Conservation (phyloP, 2,113 vertebrate genomes). For the Lophotis ruficrista region DNA sequence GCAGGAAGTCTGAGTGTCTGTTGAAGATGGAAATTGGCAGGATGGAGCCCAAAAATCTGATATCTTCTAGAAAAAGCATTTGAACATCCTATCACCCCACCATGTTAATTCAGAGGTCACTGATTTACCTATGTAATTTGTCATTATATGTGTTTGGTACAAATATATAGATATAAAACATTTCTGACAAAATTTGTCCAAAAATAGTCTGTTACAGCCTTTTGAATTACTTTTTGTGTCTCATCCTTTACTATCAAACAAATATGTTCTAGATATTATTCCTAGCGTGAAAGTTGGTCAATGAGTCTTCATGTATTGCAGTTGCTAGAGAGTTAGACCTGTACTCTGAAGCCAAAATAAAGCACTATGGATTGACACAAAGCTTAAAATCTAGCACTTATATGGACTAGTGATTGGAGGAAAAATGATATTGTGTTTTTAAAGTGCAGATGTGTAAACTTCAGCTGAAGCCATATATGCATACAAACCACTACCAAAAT, state of each 20-base stretch:
- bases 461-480: not conserved
- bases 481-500: slow-evolving; percentile 5
- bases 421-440: not conserved
- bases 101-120: not conserved
- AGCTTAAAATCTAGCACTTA: not conserved
- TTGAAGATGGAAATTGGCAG: not conserved
- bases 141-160: not conserved
- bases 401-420: not conserved
- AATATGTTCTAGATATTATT: not conserved
- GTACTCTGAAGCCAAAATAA: not conserved
- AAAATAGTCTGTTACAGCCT: not conserved
- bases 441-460: slow-evolving; percentile 10
- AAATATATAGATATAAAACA: not conserved
- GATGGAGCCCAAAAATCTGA: not conserved
- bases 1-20: not conserved
- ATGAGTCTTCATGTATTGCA: not conserved
- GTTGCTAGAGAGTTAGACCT: not conserved
- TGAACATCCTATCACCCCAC: not conserved
- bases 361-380: not conserved
- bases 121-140: not conserved
- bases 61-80: not conserved
- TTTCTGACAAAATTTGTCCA: not conserved
- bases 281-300: not conserved
- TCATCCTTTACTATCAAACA: not conserved
- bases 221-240: not conserved